Conservation (phyloP, 2,797 vertebrate genomes). For the Tadarida brasiliensis region DNA sequence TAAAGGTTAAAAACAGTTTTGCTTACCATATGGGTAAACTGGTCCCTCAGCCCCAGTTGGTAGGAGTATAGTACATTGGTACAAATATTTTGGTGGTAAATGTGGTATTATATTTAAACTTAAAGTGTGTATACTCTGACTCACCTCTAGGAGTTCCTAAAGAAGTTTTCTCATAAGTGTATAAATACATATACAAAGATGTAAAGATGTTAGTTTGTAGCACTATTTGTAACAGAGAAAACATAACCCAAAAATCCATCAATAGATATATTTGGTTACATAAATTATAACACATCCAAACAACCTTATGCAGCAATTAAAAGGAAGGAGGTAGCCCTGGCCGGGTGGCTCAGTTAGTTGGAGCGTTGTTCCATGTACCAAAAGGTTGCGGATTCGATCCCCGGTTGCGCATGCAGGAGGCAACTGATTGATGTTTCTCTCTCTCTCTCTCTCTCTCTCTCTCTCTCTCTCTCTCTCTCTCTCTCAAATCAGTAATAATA, state of each 20-base stretch:
- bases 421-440: too few species aligned
- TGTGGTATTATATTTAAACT: background rate
- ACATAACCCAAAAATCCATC: background rate
- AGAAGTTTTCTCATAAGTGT: background rate
- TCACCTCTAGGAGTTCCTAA: background rate
- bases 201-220: background rate
- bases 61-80: background rate
- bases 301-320: background rate
- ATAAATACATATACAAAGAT: background rate
- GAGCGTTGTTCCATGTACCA: too few species aligned
- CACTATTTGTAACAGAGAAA: background rate
- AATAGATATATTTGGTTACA: background rate
- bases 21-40: background rate
- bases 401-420: too few species aligned
- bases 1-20: background rate
- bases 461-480: too few species aligned
- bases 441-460: too few species aligned
- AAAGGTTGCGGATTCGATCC: too few species aligned
- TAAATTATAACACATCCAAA: background rate
- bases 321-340: background rate
- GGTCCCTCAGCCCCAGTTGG: background rate
- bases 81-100: background rate
- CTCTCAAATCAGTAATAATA: too few species aligned
- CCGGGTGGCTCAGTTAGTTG: too few species aligned
- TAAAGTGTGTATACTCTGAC: background rate